Evolutionary conservation across 2,888 invertebrate genomes (phyloP).

Genomic region (Pollenia griseotomentosa): DNA sequence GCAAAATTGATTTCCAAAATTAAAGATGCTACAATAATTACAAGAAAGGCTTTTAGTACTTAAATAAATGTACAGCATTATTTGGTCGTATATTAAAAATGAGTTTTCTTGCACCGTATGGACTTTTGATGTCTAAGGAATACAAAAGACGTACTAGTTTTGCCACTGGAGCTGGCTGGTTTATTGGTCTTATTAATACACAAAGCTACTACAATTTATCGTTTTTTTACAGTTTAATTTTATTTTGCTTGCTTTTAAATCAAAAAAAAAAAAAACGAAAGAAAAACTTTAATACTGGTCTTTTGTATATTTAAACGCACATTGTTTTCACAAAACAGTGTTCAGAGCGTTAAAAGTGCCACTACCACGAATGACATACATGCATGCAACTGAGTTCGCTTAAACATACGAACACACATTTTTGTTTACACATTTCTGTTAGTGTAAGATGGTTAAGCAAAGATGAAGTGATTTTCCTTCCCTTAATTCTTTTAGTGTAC

Average conservation of each 20-base stretch:
- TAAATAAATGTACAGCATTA: neutral
- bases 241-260: neutral
- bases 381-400: neutral
- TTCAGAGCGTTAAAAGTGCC: neutral
- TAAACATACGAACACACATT: neutral
- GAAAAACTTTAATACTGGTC: constrained; percentile 32
- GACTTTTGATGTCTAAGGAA: constrained; percentile 18
- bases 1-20: no score
- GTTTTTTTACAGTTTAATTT: constrained; percentile 45
- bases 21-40: no score
- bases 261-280: no score
- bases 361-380: neutral
- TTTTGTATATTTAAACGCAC: constrained; percentile 48
- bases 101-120: neutral
- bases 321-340: constrained; percentile 13
- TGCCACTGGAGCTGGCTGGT: neutral
- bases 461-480: neutral
- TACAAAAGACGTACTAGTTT: neutral
- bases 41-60: neutral
- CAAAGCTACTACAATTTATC: constrained; percentile 59
- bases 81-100: constrained; percentile 14
- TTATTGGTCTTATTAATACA: neutral
- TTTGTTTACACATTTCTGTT: neutral
- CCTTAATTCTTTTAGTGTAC: neutral
- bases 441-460: neutral